Evolutionary conservation across 2,888 invertebrate species (phyloP).

Genomic region (Iselma pallidipennis): DNA sequence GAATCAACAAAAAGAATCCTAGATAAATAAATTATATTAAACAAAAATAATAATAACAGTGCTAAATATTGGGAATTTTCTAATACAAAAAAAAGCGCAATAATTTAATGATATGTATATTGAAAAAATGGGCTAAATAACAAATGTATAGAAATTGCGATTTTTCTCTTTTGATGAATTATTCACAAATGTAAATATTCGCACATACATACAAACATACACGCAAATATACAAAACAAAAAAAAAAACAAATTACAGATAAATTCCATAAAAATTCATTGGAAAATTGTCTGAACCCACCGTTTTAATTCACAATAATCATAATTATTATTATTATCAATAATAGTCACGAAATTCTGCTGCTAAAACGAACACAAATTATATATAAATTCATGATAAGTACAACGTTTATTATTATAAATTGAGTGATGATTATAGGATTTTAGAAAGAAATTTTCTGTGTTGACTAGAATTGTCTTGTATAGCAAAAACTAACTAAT

Average conservation of each 20-base stretch:
- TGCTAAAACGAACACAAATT: not conserved
- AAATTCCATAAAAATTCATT: not conserved
- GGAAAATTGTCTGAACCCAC: not conserved
- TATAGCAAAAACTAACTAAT: too few species aligned
- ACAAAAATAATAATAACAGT: conserved; percentile 1
- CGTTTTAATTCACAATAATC: not conserved
- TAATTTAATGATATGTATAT: conserved; percentile 12
- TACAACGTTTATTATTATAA: not conserved
- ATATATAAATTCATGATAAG: not conserved
- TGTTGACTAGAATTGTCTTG: not conserved
- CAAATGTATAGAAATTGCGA: conserved; percentile 5
- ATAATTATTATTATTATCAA: not conserved
- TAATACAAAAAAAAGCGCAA: conserved; percentile 1
- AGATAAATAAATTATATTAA: conserved; percentile 1
- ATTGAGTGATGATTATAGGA: too few species aligned
- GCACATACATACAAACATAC: not conserved
- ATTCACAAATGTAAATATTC: not conserved
- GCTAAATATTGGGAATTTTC: not conserved
- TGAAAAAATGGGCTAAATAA: conserved; percentile 6
- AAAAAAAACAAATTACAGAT: not conserved
- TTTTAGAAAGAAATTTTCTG: too few species aligned
- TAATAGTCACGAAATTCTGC: not conserved
- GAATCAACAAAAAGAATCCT: not conserved
- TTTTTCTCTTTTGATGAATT: not conserved
- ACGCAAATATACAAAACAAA: not conserved